Evolutionary conservation across 2,797 vertebrate species (phyloP).

Genomic region (Scarus forsteni): DNA sequence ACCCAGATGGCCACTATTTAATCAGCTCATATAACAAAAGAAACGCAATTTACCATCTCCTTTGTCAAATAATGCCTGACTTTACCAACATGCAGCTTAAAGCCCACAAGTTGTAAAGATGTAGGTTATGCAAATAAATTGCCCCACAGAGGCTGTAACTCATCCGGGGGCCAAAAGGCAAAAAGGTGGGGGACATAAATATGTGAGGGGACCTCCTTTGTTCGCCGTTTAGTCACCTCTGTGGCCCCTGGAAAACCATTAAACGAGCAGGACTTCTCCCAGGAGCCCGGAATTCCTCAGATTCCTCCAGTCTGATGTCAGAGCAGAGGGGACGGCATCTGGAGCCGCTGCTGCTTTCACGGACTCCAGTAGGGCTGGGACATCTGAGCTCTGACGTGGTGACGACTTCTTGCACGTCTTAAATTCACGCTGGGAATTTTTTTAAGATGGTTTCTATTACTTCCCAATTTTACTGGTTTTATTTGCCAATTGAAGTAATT

Average conservation of each 20-base stretch:
- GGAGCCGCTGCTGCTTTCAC: conserved; percentile 61
- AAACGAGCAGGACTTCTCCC: conserved; percentile 77
- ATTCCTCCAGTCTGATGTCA: conserved; percentile 85
- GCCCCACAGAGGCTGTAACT: conserved; percentile 48
- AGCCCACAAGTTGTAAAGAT: conserved; percentile 43
- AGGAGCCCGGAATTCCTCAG: conserved; percentile 80
- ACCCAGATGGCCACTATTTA: no score
- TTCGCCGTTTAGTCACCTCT: conserved; percentile 76
- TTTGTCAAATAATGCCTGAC: conserved; percentile 2
- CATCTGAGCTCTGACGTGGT: accelerated
- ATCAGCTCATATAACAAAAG: no score
- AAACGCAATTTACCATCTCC: neutral
- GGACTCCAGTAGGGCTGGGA: conserved; percentile 7
- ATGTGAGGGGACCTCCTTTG: conserved; percentile 70
- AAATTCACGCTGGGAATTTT: neutral
- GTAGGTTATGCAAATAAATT: conserved; percentile 61
- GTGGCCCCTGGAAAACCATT: conserved; percentile 80
- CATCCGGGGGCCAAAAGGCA: conserved; percentile 57
- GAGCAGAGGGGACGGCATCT: conserved; percentile 69
- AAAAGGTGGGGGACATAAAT: conserved; percentile 55
- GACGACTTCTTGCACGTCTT: neutral
- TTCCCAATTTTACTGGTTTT: no score
- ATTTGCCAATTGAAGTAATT: no score
- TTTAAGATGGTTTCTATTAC: no score
- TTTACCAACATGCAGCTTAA: neutral